Evolutionary conservation across 2,888 invertebrate species (phyloP).

Genomic region (Ferdinandea cuprea): DNA sequence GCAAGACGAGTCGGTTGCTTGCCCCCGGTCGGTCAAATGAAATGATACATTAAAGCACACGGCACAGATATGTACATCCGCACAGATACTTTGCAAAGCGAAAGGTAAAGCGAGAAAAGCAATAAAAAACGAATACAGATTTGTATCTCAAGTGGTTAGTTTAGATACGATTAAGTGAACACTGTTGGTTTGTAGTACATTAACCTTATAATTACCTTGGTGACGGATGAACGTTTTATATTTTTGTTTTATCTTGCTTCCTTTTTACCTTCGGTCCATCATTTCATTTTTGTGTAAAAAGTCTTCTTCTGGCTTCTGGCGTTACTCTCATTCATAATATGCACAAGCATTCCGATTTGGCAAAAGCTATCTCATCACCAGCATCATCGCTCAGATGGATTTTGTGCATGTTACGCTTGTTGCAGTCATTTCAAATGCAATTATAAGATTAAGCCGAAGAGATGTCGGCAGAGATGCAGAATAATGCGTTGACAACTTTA

Average conservation of each 20-base stretch:
- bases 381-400: conserved; percentile 57
- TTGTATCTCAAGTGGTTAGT: conserved; percentile 64
- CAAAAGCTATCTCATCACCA: conserved; percentile 38
- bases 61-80: background rate
- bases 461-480: conserved; percentile 45
- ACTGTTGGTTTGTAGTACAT: conserved; percentile 63
- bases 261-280: conserved; percentile 28
- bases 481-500: conserved; percentile 29
- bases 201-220: conserved; percentile 65
- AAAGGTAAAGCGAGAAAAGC: conserved; percentile 42
- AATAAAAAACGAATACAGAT: conserved; percentile 32
- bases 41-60: conserved; percentile 43
- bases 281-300: conserved; percentile 20
- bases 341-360: conserved; percentile 5
- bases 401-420: conserved; percentile 66
- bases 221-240: conserved; percentile 49
- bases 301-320: conserved; percentile 47
- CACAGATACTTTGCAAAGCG: conserved; percentile 11
- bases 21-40: conserved; percentile 54
- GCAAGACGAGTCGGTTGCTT: conserved; percentile 37
- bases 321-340: conserved; percentile 39
- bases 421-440: conserved; percentile 63
- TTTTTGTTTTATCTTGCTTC: conserved; percentile 3
- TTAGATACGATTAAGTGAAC: conserved; percentile 66
- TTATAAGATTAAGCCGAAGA: conserved; percentile 53